phyloP scores from a whole-genome alignment of 2,113 vertebrate species.

The Geococcyx californianus region DNA sequence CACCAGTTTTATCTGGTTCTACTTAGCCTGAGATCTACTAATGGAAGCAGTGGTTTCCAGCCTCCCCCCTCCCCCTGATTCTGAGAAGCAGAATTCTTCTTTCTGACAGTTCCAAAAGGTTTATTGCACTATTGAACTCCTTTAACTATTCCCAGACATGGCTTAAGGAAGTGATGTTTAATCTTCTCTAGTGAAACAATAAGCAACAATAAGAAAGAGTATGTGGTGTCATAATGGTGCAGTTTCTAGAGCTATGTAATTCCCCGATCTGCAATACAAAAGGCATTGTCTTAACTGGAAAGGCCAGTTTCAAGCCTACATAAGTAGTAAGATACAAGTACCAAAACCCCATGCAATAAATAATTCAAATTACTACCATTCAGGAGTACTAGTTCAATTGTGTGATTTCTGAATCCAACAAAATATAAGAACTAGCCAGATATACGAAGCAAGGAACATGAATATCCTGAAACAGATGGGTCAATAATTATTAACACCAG shows the following conservation, averaged over 20 bases:
- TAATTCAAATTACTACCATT: neutral
- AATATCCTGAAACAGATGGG: neutral
- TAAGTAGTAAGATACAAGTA: neutral
- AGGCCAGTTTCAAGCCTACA: neutral
- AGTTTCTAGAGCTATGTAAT: neutral
- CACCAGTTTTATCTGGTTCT: neutral
- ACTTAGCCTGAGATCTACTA: fast-evolving
- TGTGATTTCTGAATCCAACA: neutral
- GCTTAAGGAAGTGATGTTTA: neutral
- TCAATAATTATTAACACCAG: neutral
- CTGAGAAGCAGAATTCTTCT: neutral
- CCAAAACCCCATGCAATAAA: neutral
- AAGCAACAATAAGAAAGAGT: neutral
- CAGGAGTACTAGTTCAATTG: neutral
- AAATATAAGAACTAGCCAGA: neutral
- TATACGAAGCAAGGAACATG: neutral
- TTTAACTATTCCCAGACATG: neutral
- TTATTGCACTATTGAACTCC: neutral
- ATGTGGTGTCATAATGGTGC: neutral
- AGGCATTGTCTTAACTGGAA: neutral
- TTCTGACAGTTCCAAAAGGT: neutral
- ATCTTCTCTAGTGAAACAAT: neutral
- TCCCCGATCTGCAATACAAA: neutral
- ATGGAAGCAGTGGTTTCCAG: neutral
- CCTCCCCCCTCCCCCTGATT: fast-evolving